Conservation (phyloP, 2,113 vertebrate genomes). For the Urocynchramus pylzowi region DNA sequence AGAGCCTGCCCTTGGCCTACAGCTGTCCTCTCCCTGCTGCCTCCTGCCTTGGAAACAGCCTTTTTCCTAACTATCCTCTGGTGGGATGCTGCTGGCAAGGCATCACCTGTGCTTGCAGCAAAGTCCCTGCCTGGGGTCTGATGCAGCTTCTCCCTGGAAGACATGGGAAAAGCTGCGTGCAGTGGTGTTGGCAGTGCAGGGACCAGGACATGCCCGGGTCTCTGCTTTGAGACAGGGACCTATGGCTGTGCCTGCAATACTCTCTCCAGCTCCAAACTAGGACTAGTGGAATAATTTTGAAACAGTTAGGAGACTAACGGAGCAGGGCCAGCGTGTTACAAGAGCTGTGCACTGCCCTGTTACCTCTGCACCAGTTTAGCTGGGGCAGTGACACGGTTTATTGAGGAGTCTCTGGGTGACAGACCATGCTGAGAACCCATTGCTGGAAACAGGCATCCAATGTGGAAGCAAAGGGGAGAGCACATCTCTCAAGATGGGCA, state of each 20-base stretch:
- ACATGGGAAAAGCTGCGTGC: rapidly evolving
- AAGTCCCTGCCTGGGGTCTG: background rate
- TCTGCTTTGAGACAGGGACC: background rate
- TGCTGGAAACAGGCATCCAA: background rate
- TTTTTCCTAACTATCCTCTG: background rate
- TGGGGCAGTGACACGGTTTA: background rate
- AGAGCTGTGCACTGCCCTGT: background rate
- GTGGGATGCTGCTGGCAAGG: background rate
- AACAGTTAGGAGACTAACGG: background rate
- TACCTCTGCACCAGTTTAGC: rapidly evolving
- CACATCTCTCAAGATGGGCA: background rate
- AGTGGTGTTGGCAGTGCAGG: background rate
- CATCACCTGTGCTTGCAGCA: background rate
- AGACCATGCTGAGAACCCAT: background rate
- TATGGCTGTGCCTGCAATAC: rapidly evolving
- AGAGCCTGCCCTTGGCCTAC: background rate
- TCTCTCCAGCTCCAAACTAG: background rate
- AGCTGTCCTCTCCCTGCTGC: background rate
- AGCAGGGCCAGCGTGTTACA: background rate
- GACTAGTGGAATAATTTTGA: background rate
- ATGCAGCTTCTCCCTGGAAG: background rate
- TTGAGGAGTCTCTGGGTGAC: background rate
- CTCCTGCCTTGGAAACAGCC: background rate
- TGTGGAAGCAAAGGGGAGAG: background rate
- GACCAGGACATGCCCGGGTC: background rate